These are phyloP conservation scores for Hirtodrosophila cameraria DNA, from an alignment of 2,888 invertebrate species.

Conservation along the genomic window DNA sequence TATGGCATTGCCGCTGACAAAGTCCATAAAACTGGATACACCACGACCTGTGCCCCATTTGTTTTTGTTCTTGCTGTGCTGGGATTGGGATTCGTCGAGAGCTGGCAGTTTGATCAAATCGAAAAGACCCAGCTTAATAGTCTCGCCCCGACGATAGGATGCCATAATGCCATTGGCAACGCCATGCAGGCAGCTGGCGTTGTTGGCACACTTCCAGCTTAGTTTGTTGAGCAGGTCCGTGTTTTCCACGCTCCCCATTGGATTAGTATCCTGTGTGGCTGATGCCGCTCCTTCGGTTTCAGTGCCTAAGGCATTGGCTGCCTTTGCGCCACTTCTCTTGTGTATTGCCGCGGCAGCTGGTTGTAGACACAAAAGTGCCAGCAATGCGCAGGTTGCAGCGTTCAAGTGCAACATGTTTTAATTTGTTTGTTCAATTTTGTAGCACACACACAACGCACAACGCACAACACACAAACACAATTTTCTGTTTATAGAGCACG, in stretches of 20 bases:
- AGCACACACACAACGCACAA: background rate
- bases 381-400: conserved; percentile 47
- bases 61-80: too few relatives aligned
- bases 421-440: background rate
- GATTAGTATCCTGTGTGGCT: conserved; percentile 9
- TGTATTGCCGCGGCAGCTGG: conserved; percentile 56
- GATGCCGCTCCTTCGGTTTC: conserved; percentile 11
- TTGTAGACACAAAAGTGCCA: conserved; percentile 46
- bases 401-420: conserved; percentile 46
- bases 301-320: conserved; percentile 36
- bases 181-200: conserved; percentile 86
- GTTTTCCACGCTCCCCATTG: conserved; percentile 54
- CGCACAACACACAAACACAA: background rate
- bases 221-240: conserved; percentile 80
- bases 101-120: conserved; percentile 85
- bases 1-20: conserved; percentile 82
- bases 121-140: conserved; percentile 86
- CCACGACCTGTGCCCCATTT: conserved; percentile 78
- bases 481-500: conserved; percentile 16
- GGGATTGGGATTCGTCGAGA: conserved; percentile 52
- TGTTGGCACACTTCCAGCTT: conserved; percentile 86
- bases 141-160: conserved; percentile 85
- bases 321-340: conserved; percentile 60
- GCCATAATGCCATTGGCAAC: conserved; percentile 85
- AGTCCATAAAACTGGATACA: conserved; percentile 78